phyloP scores from a whole-genome alignment of 1,140 invertebrate species.

The Manduca sexta region DNA sequence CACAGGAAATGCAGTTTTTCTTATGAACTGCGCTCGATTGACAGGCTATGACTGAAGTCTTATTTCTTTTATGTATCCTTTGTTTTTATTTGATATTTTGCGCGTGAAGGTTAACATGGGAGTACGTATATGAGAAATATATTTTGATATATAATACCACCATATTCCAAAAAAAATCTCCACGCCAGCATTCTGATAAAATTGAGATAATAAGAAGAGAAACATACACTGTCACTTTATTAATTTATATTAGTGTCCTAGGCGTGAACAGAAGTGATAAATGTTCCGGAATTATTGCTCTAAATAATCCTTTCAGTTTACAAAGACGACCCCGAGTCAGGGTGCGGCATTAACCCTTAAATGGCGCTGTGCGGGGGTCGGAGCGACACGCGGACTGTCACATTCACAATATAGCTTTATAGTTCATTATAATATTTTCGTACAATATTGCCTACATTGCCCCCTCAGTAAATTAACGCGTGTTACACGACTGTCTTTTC shows the following conservation, averaged over 20 bases:
- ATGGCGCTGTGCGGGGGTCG: slow-evolving; percentile 32
- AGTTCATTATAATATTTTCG: slow-evolving; percentile 66
- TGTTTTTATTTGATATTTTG: not conserved
- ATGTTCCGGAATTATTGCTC: slow-evolving; percentile 46
- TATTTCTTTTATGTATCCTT: not conserved
- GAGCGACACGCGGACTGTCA: slow-evolving; percentile 61
- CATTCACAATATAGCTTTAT: slow-evolving; percentile 61
- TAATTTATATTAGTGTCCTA: slow-evolving; percentile 29
- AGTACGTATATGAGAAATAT: too few species aligned
- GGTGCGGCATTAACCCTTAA: slow-evolving; percentile 46
- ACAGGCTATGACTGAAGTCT: not conserved
- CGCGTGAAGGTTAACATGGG: too few species aligned
- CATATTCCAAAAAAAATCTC: too few species aligned
- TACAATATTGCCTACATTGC: slow-evolving; percentile 43
- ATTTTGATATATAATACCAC: too few species aligned
- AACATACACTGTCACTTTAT: slow-evolving; percentile 13
- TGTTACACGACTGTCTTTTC: too few species aligned
- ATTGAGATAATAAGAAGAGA: too few species aligned
- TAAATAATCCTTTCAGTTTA: slow-evolving; percentile 46
- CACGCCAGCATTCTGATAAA: too few species aligned
- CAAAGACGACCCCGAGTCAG: slow-evolving; percentile 46
- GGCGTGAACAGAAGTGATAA: slow-evolving; percentile 43
- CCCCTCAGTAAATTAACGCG: slow-evolving; percentile 9
- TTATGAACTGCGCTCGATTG: slow-evolving; percentile 16
- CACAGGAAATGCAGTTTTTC: slow-evolving; percentile 48